Percentiles rank a stretch among this genome's conserved stretches.
Conservation (phyloP, 2,797 vertebrate species). For the Pyrocephalus nanus region DNA sequence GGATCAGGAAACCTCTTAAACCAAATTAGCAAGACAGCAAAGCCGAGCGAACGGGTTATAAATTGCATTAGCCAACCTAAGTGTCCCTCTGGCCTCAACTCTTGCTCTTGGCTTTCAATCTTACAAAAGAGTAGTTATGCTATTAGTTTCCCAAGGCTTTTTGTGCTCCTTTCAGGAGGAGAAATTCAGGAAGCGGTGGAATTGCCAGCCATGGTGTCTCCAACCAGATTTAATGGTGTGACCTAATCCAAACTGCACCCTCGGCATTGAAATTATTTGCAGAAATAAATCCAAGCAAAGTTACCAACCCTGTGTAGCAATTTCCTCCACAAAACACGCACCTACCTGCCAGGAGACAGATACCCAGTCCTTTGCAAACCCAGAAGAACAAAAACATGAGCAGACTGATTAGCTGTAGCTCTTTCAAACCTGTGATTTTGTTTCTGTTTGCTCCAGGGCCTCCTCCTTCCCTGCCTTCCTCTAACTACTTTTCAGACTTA, state of each 20-base stretch:
- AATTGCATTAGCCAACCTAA: neutral
- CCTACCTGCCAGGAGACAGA: neutral
- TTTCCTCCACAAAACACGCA: neutral
- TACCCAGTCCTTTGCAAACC: neutral
- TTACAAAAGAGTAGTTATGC: neutral
- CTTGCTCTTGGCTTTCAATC: constrained; percentile 14
- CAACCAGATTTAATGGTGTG: accelerated
- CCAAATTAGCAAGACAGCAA: constrained; percentile 25
- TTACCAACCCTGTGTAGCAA: neutral
- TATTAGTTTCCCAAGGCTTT: neutral
- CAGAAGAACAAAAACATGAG: neutral
- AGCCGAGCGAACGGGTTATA: neutral
- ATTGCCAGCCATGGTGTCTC: neutral
- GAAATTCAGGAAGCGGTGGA: neutral
- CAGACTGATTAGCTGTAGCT: neutral
- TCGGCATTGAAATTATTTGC: neutral
- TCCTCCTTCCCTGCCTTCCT: neutral
- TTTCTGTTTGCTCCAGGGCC: neutral
- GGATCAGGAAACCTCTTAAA: constrained; percentile 17
- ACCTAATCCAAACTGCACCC: neutral
- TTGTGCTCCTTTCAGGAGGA: neutral
- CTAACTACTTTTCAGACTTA: neutral
- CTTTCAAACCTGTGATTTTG: neutral
- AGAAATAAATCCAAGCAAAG: neutral
- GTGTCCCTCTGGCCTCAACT: neutral